phyloP scores from a whole-genome alignment of 2,797 vertebrate genomes.

The Oophaga sylvatica region DNA sequence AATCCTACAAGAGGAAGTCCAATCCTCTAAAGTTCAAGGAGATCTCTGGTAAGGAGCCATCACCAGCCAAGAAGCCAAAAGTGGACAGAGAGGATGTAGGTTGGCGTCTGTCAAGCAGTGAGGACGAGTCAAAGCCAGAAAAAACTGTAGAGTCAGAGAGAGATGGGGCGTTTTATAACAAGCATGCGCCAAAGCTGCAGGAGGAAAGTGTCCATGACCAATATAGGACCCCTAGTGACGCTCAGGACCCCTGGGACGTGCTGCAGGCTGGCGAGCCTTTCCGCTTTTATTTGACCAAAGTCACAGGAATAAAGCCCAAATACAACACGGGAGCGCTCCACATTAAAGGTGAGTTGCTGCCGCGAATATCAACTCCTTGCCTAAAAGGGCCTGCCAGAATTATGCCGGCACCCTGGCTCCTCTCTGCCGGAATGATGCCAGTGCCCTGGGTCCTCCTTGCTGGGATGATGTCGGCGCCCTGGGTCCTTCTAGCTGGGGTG shows the following conservation, averaged over 20 bases:
- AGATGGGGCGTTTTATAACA: not conserved
- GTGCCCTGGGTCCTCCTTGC: too few relatives aligned
- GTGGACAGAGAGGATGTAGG: slow-evolving; percentile 75
- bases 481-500: too few relatives aligned
- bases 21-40: slow-evolving; percentile 66
- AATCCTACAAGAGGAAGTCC: slow-evolving; percentile 70
- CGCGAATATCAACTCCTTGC: too few relatives aligned
- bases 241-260: slow-evolving; percentile 81
- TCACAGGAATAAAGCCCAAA: slow-evolving; percentile 84
- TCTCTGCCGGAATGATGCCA: too few relatives aligned
- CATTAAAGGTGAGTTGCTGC: slow-evolving; percentile 82
- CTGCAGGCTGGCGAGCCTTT: slow-evolving; percentile 80
- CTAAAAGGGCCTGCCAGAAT: too few relatives aligned
- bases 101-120: slow-evolving; percentile 94
- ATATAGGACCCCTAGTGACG: slow-evolving; percentile 70
- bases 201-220: slow-evolving; percentile 63
- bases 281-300: slow-evolving; percentile 93
- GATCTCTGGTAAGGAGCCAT: slow-evolving; percentile 6
- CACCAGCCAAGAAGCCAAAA: slow-evolving; percentile 67
- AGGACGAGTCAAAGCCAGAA: slow-evolving; percentile 69
- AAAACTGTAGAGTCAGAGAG: slow-evolving; percentile 66
- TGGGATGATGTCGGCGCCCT: too few relatives aligned
- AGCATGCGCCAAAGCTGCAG: not conserved
- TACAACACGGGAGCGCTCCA: slow-evolving; percentile 90
- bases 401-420: too few relatives aligned